Base-by-base conservation (phyloP, 1,140 invertebrate genomes). In the Ganaspis sp. region DNA sequence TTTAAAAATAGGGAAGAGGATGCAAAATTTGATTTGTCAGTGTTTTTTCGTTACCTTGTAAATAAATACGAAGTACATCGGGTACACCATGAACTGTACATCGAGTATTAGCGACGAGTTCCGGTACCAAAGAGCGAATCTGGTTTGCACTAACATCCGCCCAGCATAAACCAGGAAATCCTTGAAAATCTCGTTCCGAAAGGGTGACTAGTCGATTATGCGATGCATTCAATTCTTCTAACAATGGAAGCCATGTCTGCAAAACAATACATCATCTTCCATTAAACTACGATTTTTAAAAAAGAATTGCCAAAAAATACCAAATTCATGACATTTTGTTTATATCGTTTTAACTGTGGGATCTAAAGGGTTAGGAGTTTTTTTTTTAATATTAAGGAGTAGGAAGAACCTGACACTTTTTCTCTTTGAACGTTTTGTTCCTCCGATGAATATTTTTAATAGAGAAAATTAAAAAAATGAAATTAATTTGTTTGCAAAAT, bases 151-250 rank as follows among this genome's bases (percentile, higher is more conserved):
- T 95, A 1, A 97, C 89, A 86, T 96, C 95, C 1, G 95, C 95
- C 85, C 93, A 93, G 84, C 96, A 97, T 3, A 97, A 90, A 0
- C 94, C 93, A 1, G 95, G 95, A 70, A 96, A 91, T 1, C 95
- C 95, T 78, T 96, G 95, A 86, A 97, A 96, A 87, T 96, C 95
- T 81, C 94, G 93, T 37, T 96, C 94, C 73, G 96, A 90, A 37
- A 93, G 89, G 4, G 93, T 94, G 0, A 89, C 87, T 2, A 97
- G 89, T 54, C 94, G 93, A 86, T 97, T 96, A 84, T 95, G 93
- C 34, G 94, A 94, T 4, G 94, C 95, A 73, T 94, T 93, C n/a
- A 97, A 86, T 79, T 95, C 93, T 85, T 95, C 95, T 74, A 97
- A 86, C 9, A 93, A 93, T 8, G 95, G 95, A 58, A 97, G 89